Evolutionary conservation across 2,113 vertebrate genomes (phyloP).

Genomic region (Potamarius usumacintae): DNA sequence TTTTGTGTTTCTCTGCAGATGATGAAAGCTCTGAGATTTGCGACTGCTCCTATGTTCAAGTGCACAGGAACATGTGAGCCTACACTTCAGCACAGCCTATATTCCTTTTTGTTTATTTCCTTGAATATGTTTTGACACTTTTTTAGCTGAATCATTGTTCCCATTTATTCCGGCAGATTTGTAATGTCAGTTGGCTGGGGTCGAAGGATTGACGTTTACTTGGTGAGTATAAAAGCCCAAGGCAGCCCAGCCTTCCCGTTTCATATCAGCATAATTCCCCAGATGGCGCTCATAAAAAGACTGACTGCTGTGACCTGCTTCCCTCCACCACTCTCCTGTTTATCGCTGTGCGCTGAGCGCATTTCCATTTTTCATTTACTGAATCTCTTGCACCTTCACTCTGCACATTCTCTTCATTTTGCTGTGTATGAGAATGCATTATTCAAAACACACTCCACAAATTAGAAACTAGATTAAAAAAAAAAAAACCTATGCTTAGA

Average conservation of each 20-base stretch:
- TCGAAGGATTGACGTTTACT: slow-evolving; percentile 74
- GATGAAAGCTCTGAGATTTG: slow-evolving; percentile 62
- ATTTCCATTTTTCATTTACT: slow-evolving; percentile 49
- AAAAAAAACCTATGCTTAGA: not conserved
- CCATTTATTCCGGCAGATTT: slow-evolving; percentile 65
- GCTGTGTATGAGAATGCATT: slow-evolving; percentile 20
- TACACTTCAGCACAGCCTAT: not conserved
- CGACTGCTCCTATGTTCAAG: slow-evolving; percentile 71
- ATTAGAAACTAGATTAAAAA: not conserved
- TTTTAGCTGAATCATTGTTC: slow-evolving; percentile 48
- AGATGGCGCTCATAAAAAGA: slow-evolving; percentile 44
- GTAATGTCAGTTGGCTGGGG: slow-evolving; percentile 74
- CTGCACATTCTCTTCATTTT: not conserved
- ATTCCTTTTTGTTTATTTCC: not conserved
- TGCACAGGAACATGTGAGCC: slow-evolving; percentile 76
- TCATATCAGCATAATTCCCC: slow-evolving; percentile 45
- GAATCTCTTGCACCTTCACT: slow-evolving; percentile 6
- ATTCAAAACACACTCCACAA: slow-evolving; percentile 9
- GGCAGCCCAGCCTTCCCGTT: slow-evolving; percentile 16
- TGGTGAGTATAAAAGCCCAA: slow-evolving; percentile 70
- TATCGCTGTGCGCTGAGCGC: slow-evolving; percentile 14
- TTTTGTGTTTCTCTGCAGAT: slow-evolving; percentile 10
- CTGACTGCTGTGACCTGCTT: slow-evolving; percentile 43
- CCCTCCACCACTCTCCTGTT: slow-evolving; percentile 17
- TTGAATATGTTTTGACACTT: slow-evolving; percentile 10